A percentile compares a stretch with the other conserved stretches of the same genome.
phyloP scores from a whole-genome alignment of 2,797 vertebrate genomes.

The Enteromius mattozi region DNA sequence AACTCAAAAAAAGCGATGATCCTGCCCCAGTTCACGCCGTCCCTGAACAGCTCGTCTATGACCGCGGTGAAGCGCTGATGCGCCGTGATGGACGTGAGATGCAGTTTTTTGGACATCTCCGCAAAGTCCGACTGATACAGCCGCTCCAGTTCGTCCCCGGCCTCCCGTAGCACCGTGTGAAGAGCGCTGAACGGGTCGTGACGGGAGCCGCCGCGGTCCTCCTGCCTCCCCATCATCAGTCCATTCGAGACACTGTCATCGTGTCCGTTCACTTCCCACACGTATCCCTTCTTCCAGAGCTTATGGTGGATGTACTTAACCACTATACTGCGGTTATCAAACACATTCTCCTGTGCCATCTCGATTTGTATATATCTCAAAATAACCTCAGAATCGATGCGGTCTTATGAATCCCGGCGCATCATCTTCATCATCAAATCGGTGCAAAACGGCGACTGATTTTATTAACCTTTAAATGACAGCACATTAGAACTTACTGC shows the following conservation, averaged over 20 bases:
- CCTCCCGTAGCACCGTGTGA: constrained; percentile 89
- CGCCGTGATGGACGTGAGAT: constrained; percentile 89
- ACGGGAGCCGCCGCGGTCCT: constrained; percentile 45
- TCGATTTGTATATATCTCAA: constrained; percentile 30
- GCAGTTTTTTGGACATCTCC: constrained; percentile 94
- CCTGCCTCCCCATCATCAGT: constrained; percentile 56
- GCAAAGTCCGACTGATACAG: constrained; percentile 92
- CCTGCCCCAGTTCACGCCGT: constrained; percentile 97
- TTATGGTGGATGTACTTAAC: constrained; percentile 95
- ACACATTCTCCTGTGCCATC: constrained; percentile 77
- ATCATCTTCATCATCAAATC: constrained; percentile 17
- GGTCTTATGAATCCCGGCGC: neutral
- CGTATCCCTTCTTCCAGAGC: constrained; percentile 91
- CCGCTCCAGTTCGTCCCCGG: constrained; percentile 91
- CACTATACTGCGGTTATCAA: constrained; percentile 90
- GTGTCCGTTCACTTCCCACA: constrained; percentile 79
- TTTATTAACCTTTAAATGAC: neutral
- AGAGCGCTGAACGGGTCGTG: constrained; percentile 75
- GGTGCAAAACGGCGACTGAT: neutral
- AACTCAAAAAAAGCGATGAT: constrained; percentile 99
- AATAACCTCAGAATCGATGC: neutral
- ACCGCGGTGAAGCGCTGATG: constrained; percentile 90
- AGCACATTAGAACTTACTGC: constrained; percentile 37
- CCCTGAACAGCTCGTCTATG: constrained; percentile 96
- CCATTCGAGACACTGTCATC: constrained; percentile 73